Evolutionary conservation across 2,797 vertebrate genomes (phyloP), one percentile per base, ranked within the genome.

Genomic region (Thripadectes ignobilis): DNA sequence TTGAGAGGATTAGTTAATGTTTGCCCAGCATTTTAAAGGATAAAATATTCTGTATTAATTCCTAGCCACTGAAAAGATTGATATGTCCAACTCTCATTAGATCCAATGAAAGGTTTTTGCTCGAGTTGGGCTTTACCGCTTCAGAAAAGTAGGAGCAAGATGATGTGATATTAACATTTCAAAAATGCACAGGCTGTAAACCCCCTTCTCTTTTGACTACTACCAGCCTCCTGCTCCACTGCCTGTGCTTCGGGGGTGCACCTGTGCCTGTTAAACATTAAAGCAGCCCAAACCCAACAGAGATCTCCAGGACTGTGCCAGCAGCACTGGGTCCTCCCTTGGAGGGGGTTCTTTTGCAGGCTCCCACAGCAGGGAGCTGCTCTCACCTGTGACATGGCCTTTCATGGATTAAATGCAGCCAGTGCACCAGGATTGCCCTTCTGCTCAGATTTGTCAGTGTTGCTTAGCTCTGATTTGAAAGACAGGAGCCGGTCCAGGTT

Each of bases 1-100:
- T 67, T 95, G 85, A 96, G 91, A 74, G 67, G 94, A 86, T 94
- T 94, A 96, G 94, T 93, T 96, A 95, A 95, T 94, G 80, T 96
- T 97, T 96, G 71, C 77, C 89, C 63, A 79, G 71, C 32, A 36
- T 86, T 95, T 95, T 92, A 68, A 90, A 77, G 85, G 34, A 79
- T 88, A 83, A 92, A 78, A 83, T 73, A 82, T 39, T 73, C 83
- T 79, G 27, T 54, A 72, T 87, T 89, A 90, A 88, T 84, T 89
- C 89, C 75, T 22, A 10, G 14, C 77, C 16, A 32, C 66, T 84
- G 84, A 55, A 96, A 83, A 76, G 61, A 32, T 49, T 27, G 58
- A 55, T 58, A 46, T 2, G 39, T 68, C 41, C 0, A 1, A 20
- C 30, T 69, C 71, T 77, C 55, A 2, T 59, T 43, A 49, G 52